These are phyloP conservation scores for Ptychoptera albimana DNA, from an alignment of 2,888 invertebrate genomes.

Conservation along the genomic window DNA sequence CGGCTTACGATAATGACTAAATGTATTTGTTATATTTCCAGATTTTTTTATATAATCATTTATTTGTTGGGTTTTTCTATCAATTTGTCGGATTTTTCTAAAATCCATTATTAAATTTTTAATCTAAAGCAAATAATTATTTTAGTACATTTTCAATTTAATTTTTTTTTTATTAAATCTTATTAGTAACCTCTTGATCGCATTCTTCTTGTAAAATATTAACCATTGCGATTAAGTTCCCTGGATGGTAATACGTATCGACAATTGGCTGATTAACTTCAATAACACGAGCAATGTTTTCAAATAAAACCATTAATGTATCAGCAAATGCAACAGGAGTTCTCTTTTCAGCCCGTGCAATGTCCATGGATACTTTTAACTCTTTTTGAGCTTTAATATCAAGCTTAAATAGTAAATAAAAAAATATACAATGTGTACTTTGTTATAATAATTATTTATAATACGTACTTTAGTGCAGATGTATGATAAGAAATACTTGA, in stretches of 20 bases:
- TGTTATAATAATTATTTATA: neutral
- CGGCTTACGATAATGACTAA: conserved; percentile 27
- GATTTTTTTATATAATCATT: conserved; percentile 36
- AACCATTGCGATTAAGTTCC: conserved; percentile 53
- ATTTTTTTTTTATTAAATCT: no score
- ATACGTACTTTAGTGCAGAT: conserved; percentile 57
- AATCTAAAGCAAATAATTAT: conserved; percentile 11
- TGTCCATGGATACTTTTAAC: conserved; percentile 46
- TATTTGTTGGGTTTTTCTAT: conserved; percentile 43
- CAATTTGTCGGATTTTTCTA: conserved; percentile 46
- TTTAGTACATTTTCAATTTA: no score
- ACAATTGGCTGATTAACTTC: conserved; percentile 80
- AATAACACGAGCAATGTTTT: conserved; percentile 66
- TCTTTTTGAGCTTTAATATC: conserved; percentile 55
- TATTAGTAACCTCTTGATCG: conserved; percentile 50
- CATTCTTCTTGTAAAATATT: conserved; percentile 62
- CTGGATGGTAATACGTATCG: conserved; percentile 77
- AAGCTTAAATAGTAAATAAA: conserved; percentile 32
- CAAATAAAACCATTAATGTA: conserved; percentile 67
- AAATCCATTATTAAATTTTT: conserved; percentile 50
- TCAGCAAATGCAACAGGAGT: conserved; percentile 70
- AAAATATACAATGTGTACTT: neutral
- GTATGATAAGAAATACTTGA: conserved; percentile 74
- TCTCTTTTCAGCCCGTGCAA: conserved; percentile 50
- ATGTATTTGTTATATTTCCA: conserved; percentile 11